These are phyloP conservation scores for Otolemur garnettii DNA, from an alignment of 2,113 vertebrate genomes.

Conservation along the genomic window DNA sequence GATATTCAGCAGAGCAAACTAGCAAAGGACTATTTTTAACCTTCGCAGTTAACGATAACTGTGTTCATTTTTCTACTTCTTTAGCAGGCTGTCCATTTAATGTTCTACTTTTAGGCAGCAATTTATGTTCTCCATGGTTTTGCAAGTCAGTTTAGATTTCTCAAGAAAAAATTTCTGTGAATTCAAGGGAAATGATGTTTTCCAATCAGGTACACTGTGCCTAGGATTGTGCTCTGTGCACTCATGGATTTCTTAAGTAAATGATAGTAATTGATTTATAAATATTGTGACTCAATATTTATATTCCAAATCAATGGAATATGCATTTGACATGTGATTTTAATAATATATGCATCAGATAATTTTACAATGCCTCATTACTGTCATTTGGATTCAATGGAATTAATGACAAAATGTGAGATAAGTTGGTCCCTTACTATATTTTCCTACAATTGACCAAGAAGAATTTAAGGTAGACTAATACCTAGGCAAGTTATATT, in stretches of 20 bases:
- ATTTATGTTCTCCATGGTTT: neutral
- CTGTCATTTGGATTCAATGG: neutral
- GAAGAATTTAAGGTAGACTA: constrained; percentile 19
- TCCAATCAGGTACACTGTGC: neutral
- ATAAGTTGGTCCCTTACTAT: neutral
- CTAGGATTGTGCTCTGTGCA: neutral
- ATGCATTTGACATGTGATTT: constrained; percentile 39
- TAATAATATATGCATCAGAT: neutral
- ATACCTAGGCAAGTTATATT: neutral
- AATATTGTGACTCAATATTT: neutral
- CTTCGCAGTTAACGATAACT: neutral
- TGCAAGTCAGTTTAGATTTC: neutral
- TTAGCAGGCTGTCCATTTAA: neutral
- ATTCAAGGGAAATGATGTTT: neutral
- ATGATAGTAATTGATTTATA: neutral
- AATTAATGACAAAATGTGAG: constrained; percentile 10
- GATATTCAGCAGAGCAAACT: constrained; percentile 39
- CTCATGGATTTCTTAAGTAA: neutral
- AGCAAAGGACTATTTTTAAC: constrained; percentile 1
- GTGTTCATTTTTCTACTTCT: constrained; percentile 19
- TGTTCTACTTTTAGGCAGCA: neutral
- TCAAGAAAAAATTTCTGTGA: neutral
- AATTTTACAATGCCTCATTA: constrained; percentile 7
- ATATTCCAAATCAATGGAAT: neutral
- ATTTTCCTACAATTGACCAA: constrained; percentile 33